A percentile compares a stretch with the other conserved stretches of the same genome.
Conservation (phyloP, 1,140 invertebrate species). For the Ostrea edulis region DNA sequence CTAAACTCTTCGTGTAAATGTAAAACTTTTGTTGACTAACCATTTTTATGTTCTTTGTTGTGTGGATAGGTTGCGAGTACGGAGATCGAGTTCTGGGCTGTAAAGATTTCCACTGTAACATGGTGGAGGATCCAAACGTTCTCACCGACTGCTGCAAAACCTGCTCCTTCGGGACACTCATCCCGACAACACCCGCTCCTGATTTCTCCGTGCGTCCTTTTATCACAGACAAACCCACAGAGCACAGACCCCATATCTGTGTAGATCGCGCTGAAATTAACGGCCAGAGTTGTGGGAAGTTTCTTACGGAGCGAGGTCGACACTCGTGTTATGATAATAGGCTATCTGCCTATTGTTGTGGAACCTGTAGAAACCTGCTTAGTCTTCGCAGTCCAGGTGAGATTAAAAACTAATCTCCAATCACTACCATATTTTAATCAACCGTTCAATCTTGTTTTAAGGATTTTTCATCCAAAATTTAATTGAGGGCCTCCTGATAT, state of each 20-base stretch:
- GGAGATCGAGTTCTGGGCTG: slow-evolving; percentile 66
- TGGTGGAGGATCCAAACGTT: slow-evolving; percentile 47
- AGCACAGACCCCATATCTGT: slow-evolving; percentile 24
- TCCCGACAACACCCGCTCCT: slow-evolving; percentile 33
- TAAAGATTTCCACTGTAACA: slow-evolving; percentile 54
- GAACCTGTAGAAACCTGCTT: slow-evolving; percentile 24
- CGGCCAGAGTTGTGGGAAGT: slow-evolving; percentile 46
- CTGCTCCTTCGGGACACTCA: slow-evolving; percentile 54
- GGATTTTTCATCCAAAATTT: no score
- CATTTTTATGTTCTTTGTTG: background rate
- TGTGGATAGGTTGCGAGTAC: slow-evolving; percentile 64
- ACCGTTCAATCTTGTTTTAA: no score
- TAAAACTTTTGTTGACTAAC: no score
- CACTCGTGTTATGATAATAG: slow-evolving; percentile 55
- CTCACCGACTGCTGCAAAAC: slow-evolving; percentile 61
- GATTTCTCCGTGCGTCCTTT: slow-evolving; percentile 41
- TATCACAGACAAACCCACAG: background rate
- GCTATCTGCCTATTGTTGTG: slow-evolving; percentile 48
- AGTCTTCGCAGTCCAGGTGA: slow-evolving; percentile 23
- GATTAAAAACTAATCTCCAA: no score
- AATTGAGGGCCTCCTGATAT: no score
- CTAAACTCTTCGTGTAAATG: background rate
- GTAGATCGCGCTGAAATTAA: slow-evolving; percentile 47
- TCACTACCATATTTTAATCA: no score
- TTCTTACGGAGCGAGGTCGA: slow-evolving; percentile 27